Evolutionary conservation across 2,113 vertebrate genomes (phyloP), one percentile per base, ranked within the genome.

Genomic region (Oncorhynchus gorbuscha): DNA sequence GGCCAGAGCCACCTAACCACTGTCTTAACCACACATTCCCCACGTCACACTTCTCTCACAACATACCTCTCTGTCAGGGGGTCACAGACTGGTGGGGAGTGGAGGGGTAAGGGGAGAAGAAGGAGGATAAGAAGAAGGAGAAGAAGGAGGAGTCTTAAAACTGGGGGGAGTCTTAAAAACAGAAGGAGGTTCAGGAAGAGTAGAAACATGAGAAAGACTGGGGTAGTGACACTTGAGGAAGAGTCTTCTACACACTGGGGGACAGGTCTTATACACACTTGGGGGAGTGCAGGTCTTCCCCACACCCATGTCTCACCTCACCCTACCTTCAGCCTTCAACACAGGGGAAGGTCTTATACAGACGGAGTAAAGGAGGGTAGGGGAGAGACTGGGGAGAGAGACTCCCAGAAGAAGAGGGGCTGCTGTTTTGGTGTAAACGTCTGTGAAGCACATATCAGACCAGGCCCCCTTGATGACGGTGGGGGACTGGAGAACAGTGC

Each of bases 31-130:
- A 71, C 58, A 70, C 86, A 88, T 83, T 86, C 83, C 84, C 73
- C 85, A 76, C 83, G 84, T 86, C 85, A 86, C 76, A 89, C 82
- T 89, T 90, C 88, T 90, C 88, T 89, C 76, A 77, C 83, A 80
- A 86, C 87, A 90, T 84, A 81, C 74, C 83, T 77, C 78, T 76
- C 80, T 89, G 89, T 91, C 83, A 89, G 84, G 84, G n/a, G 90
- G 89, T 90, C 89, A 90, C 73, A 76, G 74, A 77, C 76, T 81
- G 83, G 82, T 76, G 72, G 69, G 14, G 24, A 30, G 26, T 8
- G 20, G 9, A 49, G 39, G 18, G 67, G 39, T n/a, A n/a, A 22
- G 67, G 30, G 71, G 80, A 22, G 58, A 3, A 32, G 62, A 72
- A 12, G 67, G 30, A 16, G 75, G 32, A 55, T 3, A 22, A 30